Percentiles rank a stretch among this genome's conserved stretches.
phyloP scores from a whole-genome alignment of 1,140 invertebrate species.

The Drosophila sturtevanti region DNA sequence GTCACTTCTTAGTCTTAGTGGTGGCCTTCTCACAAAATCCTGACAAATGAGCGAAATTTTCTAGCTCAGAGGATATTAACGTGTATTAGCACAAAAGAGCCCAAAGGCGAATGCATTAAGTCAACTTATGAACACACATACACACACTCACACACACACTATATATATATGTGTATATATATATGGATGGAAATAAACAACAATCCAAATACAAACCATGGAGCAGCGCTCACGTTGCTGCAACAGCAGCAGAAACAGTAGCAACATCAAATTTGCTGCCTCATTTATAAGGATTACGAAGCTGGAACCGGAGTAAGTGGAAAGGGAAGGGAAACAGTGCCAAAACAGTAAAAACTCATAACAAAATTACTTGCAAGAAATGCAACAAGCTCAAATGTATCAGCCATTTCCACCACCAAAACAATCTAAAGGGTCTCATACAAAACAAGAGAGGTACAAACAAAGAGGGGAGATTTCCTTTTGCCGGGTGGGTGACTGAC shows the following conservation, averaged over 20 bases:
- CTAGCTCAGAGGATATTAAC: conserved; percentile 71
- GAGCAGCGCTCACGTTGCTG: conserved; percentile 37
- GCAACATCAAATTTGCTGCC: conserved; percentile 76
- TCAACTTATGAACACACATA: conserved; percentile 47
- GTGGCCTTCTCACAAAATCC: conserved; percentile 49
- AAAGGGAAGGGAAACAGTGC: background rate
- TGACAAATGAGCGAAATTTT: conserved; percentile 76
- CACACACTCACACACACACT: too few relatives aligned
- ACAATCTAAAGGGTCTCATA: conserved; percentile 27
- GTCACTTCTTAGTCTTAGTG: conserved; percentile 20
- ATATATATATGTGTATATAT: background rate
- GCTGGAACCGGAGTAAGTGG: conserved; percentile 2
- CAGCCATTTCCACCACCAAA: conserved; percentile 12
- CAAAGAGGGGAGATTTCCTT: conserved; percentile 6
- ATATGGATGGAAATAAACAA: conserved; percentile 53
- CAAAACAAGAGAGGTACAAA: conserved; percentile 24
- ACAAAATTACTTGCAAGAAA: conserved; percentile 76
- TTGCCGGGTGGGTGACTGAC: conserved; percentile 29
- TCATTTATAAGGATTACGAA: conserved; percentile 76
- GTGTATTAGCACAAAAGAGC: conserved; percentile 53
- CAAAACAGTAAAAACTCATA: conserved; percentile 69
- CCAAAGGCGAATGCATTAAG: conserved; percentile 64
- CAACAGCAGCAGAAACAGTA: conserved; percentile 1
- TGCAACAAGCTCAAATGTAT: conserved; percentile 65
- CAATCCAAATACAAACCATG: conserved; percentile 28